Conservation (phyloP, 2,113 vertebrate species). For the Bothrops jararaca region DNA sequence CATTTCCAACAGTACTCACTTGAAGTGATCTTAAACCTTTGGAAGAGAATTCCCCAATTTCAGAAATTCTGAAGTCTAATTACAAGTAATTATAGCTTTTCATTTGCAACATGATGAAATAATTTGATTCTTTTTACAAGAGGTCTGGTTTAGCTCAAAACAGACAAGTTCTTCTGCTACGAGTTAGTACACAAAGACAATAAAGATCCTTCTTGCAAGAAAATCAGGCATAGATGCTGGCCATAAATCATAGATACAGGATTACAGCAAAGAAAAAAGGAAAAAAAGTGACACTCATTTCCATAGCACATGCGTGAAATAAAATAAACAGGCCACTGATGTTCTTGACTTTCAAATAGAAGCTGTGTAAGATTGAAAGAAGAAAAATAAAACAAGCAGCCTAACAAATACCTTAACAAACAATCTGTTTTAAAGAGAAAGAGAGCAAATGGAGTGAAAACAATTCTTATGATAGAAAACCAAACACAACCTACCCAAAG, state of each 20-base stretch:
- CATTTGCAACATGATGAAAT: conserved; percentile 99
- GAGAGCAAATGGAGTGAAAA: conserved; percentile 34
- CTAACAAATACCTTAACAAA: conserved; percentile 57
- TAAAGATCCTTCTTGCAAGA: conserved; percentile 85
- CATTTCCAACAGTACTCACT: conserved; percentile 86
- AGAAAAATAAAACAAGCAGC: conserved; percentile 62
- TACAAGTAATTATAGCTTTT: conserved; percentile 99
- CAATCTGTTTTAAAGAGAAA: conserved; percentile 49
- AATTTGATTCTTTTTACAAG: conserved; percentile 98
- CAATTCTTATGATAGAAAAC: conserved; percentile 46
- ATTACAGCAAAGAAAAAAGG: conserved; percentile 76
- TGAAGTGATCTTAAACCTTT: conserved; percentile 86
- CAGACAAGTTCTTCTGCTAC: conserved; percentile 92
- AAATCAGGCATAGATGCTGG: conserved; percentile 79
- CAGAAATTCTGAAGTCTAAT: conserved; percentile 93
- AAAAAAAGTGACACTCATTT: conserved; percentile 74
- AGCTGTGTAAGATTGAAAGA: conserved; percentile 52
- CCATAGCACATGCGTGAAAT: conserved; percentile 78
- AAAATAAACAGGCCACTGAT: conserved; percentile 80
- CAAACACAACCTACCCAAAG: conserved; percentile 39
- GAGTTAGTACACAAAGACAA: conserved; percentile 94
- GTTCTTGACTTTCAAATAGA: conserved; percentile 64
- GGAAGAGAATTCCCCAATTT: conserved; percentile 88
- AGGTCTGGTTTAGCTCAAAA: conserved; percentile 97
- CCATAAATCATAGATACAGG: conserved; percentile 91